Evolutionary conservation across 2,888 invertebrate genomes (phyloP), one percentile per base, ranked within the genome.

Genomic region (Hofmannophila pseudospretella): DNA sequence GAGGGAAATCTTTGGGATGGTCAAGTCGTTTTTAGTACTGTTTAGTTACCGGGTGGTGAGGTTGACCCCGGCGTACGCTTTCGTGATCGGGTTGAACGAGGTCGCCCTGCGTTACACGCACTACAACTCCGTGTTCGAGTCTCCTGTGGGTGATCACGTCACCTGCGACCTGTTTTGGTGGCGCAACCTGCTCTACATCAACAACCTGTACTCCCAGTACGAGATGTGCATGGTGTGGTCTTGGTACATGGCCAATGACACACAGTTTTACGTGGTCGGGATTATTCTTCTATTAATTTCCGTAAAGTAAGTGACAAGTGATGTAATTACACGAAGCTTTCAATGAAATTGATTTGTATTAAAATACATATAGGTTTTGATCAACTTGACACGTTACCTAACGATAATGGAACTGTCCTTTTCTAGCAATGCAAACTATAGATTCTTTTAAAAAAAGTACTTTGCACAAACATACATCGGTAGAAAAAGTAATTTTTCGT

Each of bases 171-270:
- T 89, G 46, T 94, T 88, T 67, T 95, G 95, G 95, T 95, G 95
- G 95, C 87, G 94, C 41, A 95, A 95, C 60, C 88, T 92, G n/a
- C 80, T 95, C 9, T 95, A 94, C 66, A 92, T 95, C 58, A 94
- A 95, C 71, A 95, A 94, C 59, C 89, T 94, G 63, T 95, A 89
- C 66, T 92, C 93, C 0, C 90, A 92, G 62, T 82, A 87, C 13
- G 93, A 94, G 61, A 92, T 93, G 88, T 94, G 94, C 67, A 93
- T 94, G 92, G 88, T 92, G 39, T 94, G 94, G 94, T 92, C 92
- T 31, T 94, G 94, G 94, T 94, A 94, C 55, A 91, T 94, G 88
- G 92, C 94, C 5, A 94, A 93, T 55, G 94, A 94, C 59, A 93
- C 92, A 41, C 93, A 94, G 69, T 94, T 94, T 69, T 94, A 93